A percentile compares a stretch with the other conserved stretches of the same genome.
These are phyloP conservation scores for Drosophila anomalata DNA, from an alignment of 2,888 invertebrate genomes.

Conservation along the genomic window DNA sequence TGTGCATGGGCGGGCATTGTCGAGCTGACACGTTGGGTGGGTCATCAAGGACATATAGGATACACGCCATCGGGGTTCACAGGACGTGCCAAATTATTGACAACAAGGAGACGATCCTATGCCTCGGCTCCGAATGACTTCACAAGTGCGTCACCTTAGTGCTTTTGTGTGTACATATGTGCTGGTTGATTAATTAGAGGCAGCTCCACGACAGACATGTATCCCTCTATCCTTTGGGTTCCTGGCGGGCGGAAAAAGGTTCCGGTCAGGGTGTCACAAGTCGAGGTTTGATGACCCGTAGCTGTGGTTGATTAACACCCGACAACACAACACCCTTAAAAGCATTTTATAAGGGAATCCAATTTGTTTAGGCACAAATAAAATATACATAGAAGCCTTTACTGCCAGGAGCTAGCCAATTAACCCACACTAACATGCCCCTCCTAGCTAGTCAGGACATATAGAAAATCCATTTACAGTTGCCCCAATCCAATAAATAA, in stretches of 20 bases:
- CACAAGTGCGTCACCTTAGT: slow-evolving; percentile 22
- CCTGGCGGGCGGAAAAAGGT: slow-evolving; percentile 9
- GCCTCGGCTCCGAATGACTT: slow-evolving; percentile 21
- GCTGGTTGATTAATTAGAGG: slow-evolving; percentile 68
- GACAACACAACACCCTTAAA: neutral
- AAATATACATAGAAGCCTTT: no score
- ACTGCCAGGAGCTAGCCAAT: slow-evolving; percentile 5
- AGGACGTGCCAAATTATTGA: slow-evolving; percentile 78
- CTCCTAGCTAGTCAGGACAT: slow-evolving; percentile 4
- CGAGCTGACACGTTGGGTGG: slow-evolving; percentile 29
- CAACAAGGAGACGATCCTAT: slow-evolving; percentile 41
- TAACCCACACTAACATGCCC: slow-evolving; percentile 7
- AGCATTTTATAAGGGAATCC: no score
- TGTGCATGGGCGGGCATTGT: slow-evolving; percentile 35
- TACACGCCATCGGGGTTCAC: slow-evolving; percentile 34
- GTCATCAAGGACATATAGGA: neutral
- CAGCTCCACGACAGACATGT: slow-evolving; percentile 48
- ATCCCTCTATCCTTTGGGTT: slow-evolving; percentile 10
- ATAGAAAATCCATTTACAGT: slow-evolving; percentile 18
- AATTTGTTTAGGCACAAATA: no score
- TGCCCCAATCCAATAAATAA: slow-evolving; percentile 21
- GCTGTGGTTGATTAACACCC: slow-evolving; percentile 41
- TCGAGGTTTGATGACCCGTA: slow-evolving; percentile 38
- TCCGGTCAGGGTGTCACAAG: slow-evolving; percentile 52
- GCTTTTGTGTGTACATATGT: slow-evolving; percentile 20